A percentile compares a stretch with the other conserved stretches of the same genome.
These are phyloP conservation scores for Lepidurus arcticus DNA, from an alignment of 1,140 invertebrate genomes.

Conservation along the genomic window DNA sequence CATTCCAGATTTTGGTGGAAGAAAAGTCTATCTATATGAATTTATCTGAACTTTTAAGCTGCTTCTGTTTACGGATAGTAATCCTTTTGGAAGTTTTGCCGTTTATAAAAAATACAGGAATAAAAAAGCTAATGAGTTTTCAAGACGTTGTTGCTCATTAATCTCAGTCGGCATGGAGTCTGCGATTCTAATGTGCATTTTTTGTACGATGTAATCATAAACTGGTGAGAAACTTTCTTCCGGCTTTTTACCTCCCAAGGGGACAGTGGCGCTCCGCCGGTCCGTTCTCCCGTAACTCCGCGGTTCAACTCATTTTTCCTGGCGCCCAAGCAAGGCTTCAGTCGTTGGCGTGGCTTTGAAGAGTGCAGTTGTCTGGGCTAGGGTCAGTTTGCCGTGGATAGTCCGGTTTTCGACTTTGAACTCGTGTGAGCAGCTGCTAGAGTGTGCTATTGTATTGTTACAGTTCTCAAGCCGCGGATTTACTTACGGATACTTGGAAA, in stretches of 20 bases:
- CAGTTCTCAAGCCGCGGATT: background rate
- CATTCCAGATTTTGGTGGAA: too few relatives aligned
- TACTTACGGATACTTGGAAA: background rate
- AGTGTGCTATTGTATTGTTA: background rate
- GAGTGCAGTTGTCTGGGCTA: background rate
- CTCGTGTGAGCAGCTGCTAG: background rate
- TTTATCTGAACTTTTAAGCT: background rate
- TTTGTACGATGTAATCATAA: background rate
- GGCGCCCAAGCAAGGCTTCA: background rate
- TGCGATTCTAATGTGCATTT: background rate
- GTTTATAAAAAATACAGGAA: background rate
- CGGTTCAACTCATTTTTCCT: background rate
- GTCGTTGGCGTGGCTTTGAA: constrained; percentile 2
- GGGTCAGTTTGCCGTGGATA: background rate
- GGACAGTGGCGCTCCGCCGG: background rate
- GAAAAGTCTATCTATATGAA: background rate
- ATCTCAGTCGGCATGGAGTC: background rate
- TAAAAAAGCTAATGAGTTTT: background rate
- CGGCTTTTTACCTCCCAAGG: background rate
- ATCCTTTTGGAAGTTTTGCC: background rate
- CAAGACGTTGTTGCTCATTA: background rate
- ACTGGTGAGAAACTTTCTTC: background rate
- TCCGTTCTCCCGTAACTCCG: background rate
- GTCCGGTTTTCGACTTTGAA: background rate
- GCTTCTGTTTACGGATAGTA: background rate